Evolutionary conservation across 2,888 invertebrate genomes (phyloP), one percentile per base, ranked within the genome.

Genomic region (Thymelicus sylvestris): DNA sequence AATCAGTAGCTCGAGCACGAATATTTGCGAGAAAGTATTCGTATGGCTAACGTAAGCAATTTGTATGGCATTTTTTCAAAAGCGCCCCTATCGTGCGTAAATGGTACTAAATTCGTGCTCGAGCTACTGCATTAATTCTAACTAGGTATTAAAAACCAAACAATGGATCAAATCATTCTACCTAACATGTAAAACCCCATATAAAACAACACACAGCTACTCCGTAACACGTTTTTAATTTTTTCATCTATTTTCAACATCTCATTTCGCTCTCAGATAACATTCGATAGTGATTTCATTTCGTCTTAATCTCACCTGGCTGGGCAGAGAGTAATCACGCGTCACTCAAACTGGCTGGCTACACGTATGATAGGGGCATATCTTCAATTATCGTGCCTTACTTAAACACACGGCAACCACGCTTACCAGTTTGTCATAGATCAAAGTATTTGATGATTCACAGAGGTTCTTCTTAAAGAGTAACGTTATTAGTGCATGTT

Each of bases 311-410:
- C 84, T 84, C 82, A 81, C 80, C 81, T 77, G 81, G 82, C 77
- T 79, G 80, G 78, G 77, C 80, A 78, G 81, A 84, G 78, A 83
- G 83, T 88, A 91, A 91, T 91, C 88, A 87, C 85, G 85, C 89
- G 89, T 90, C 90, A 89, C 82, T 89, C 87, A 83, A 66, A n/a
- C 62, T 79, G 81, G 81, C 79, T 81, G 61, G 24, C 66, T 48
- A 81, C 84, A 83, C 79, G 85, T 88, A 89, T 89, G 87, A 91
- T 90, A 87, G 86, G 78, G 84, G 86, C 88, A 89, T 91, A 91
- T 90, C 91, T 92, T 90, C 91, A 92, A 92, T 93, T 93, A 93
- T 89, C 91, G 92, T 92, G 90, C 93, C 92, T 90, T 93, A 92
- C 92, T 92, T 92, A 92, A 92, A 91, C 86, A 91, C 85, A 89